Conservation (phyloP, 2,888 invertebrate genomes). For the Tubulanus polymorphus region DNA sequence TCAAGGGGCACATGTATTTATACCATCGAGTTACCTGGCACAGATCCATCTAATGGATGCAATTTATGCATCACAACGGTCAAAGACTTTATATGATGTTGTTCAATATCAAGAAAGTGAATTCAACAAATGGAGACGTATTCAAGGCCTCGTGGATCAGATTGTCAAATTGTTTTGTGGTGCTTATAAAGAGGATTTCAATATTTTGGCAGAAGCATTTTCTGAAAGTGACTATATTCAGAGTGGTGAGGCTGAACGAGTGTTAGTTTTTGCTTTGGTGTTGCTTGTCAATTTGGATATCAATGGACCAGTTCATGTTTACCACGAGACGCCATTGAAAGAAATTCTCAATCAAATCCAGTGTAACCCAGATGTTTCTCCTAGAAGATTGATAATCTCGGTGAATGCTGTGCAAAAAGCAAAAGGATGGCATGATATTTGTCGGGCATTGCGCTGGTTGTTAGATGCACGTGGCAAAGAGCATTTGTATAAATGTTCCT, state of each 20-base stretch:
- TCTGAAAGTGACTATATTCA: neutral
- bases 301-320: neutral
- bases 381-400: neutral
- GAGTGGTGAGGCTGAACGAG: neutral
- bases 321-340: neutral
- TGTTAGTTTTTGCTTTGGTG: neutral
- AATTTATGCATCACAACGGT: too few relatives aligned
- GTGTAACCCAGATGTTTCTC: neutral
- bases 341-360: neutral
- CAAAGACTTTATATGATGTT: neutral
- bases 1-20: neutral
- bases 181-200: neutral
- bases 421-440: neutral
- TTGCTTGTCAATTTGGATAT: neutral
- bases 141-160: neutral
- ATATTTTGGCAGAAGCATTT: neutral
- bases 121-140: neutral
- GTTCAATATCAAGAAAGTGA: neutral
- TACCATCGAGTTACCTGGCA: neutral
- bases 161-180: neutral
- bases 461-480: neutral
- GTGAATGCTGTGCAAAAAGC: neutral
- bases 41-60: neutral
- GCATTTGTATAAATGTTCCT: neutral
- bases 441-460: neutral